Base-by-base conservation (phyloP, 2,888 invertebrate genomes). In the Melieria picta region DNA sequence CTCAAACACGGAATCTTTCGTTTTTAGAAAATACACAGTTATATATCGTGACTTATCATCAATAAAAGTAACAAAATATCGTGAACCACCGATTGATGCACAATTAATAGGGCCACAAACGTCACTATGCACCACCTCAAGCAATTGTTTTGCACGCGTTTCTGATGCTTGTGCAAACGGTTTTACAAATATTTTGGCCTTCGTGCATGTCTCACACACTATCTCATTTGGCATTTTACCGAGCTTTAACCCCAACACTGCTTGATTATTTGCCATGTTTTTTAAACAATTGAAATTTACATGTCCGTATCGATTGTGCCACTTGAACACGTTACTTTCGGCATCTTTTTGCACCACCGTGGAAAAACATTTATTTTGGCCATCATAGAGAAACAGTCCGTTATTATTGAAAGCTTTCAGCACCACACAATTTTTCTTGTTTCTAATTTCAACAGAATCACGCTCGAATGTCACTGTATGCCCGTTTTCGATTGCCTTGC, bases 21-120 rank as follows among this genome's bases (percentile, higher is more conserved):
- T 55, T 65, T 66, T 72, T 30, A 74, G 45, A 60, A 69, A 71
- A 63, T 60, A 71, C 3, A 69, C 56, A 30, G 10, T 5, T 11
- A 56, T 46, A 56, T 56, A 55, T 13, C 65, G 46, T 46, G 65
- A 56, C 55, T 9, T 65, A 56, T 56, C 46, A 30, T 55, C 56
- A 13, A 56, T 56, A 65, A 55, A 65, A n/a, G 64, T 45, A 2
- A 45, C 64, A 42, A 50, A 64, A 64, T 64, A 63, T 30, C 50
- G 45, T 30, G 63, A 63, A 11, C 52, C 64, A 45, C 55, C 52
- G 11, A 65, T 55, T 7, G 64, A 58, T 58, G 58, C 16, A n/a
- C 58, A 9, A 42, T 60, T 43, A n/a, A 60, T 60, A 7, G 60
- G 45, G 10, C 45, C 60, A 60, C 60, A 60, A 60, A 45, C 6